Base-by-base conservation (phyloP, 2,113 vertebrate genomes). In the Pollimyrus isidori region DNA sequence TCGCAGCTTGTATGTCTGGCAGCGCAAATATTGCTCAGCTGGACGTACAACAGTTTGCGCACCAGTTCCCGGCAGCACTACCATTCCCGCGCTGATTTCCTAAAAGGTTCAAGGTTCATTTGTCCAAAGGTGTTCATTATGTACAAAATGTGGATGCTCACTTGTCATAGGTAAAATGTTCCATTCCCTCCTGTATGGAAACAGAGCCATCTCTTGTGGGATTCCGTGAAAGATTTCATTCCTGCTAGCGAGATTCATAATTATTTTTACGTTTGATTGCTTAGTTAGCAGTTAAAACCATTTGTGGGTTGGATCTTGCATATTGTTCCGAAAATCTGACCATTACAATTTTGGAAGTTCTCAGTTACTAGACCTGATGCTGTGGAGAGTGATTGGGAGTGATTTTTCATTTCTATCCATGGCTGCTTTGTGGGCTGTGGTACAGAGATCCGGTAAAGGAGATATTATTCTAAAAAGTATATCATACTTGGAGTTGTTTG, bases 371-470 rank as follows among this genome's bases (percentile, higher is more conserved):
- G 89, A 91, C 91, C 89, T 80, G 17, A 80, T 2, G 30, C 35
- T 17, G n/a, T 30, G 62, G 9, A 11, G 3, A 13, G 10, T 69
- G 62, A 69, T 30, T 76, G 13, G 17, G 17, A 19, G 17, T 76
- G 35, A 76, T 76, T 76, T 39, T 39, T 39, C 69, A 76, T 42
- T 42, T 42, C 35, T 80, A 17, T 42, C 73, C 6, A 42, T 42
- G 35, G 73, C 73, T 42, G 6, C 35, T 42, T 92, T 91, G 94
- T 92, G 92, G 90, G 93, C 93, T 92, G 92, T 93, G 89, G 89
- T 90, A 90, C 89, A 35, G 53, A 56, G 53, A 62, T 62, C 23
- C 69, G 11, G 35, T 17, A 39, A 35, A 76, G 26, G 35, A 39
- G 26, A 39, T 76, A 39, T 76, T 39, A 76, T 39, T 39, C 26